Base-by-base conservation (phyloP, 2,797 vertebrate species). In the Otolemur crassicaudatus region DNA sequence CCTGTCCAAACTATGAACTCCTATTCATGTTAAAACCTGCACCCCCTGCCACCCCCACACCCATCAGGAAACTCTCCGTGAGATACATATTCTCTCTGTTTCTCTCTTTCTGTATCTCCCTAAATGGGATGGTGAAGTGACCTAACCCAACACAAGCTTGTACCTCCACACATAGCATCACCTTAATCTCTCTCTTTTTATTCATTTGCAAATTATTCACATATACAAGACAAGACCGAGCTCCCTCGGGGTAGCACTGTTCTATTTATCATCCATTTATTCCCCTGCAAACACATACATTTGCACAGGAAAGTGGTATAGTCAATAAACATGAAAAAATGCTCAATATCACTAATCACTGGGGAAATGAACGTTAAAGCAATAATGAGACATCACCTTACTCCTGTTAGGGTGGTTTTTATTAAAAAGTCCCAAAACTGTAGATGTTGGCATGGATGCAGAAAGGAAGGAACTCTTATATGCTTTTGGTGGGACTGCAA, bases 181-280 rank as follows among this genome's bases (percentile, higher is more conserved):
- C 16, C 27, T 84, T 20, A 76, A 7, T 29, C 20, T 12, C 20
- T 61, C 65, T 31, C 23, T 76, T 79, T 90, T 83, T 53, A 25
- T 94, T 85, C 29, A 80, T 40, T 82, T 10, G 31, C 37, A 67
- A 77, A 67, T 81, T 77, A 90, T 63, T 77, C 10, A 37, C 73
- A 19, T 46, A 76, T 1, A 23, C 37, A 46, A 81, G n/a, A 34
- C n/a, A 19, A n/a, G 16, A 85, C 58, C 29, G 63, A 67, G 34
- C 27, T 37, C 46, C 46, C 31, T 67, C 63, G 34, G 11, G 3
- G 53, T 75, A 40, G 9, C 9, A 53, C 11, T 56, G 7, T 87
- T 95, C 77, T 84, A 80, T 84, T 84, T 85, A 49, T 69, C 37
- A 60, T 89, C 29, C 20, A 37, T 90, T 49, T 85, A 73, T 88